Evolutionary conservation across 2,797 vertebrate genomes (phyloP), one percentile per base, ranked within the genome.

Genomic region (Mormyrops boulengeri): DNA sequence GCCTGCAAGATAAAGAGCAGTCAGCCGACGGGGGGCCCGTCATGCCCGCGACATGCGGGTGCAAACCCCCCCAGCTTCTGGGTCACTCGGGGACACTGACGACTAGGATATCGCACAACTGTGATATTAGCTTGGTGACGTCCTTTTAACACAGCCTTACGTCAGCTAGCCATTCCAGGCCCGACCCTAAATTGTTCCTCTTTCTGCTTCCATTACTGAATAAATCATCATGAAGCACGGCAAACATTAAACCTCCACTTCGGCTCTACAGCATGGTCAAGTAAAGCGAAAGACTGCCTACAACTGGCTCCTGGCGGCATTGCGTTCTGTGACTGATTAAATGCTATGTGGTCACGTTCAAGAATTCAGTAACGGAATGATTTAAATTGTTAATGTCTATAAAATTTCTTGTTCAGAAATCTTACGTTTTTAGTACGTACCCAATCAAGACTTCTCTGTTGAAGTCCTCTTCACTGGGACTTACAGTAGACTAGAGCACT

Each of bases 1-100:
- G 89, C 86, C 96, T 96, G 91, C 17, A 82, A 85, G 90, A 41
- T 22, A 89, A 57, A 90, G 14, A 89, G 85, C 50, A 9, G 38
- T 3, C 4, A 66, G 11, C n/a, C 3, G 12, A 77, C 12, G 85
- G 52, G 9, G 57, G 0, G 41, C 6, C 88, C 3, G 26, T 50
- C 66, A 90, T 4, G 41, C 77, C 34, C 9, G 30, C n/a, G 14
- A 47, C 3, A 41, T 26, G 41, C 19, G 11, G 8, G 44, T 11
- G 11, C 1, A 82, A 82, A 41, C 19, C 55, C 60, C 38, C 77
- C 12, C 52, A 55, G 11, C 26, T 12, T 26, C 50, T 17, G 14
- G n/a, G n/a, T n/a, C n/a, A n/a, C n/a, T n/a, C n/a, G 0, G 22
- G 60, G 22, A 26, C 22, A 62, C 57, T 8, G 57, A 62, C 26